Percentiles rank a stretch among this genome's conserved stretches.
These are phyloP conservation scores for Morinoia aosen DNA, from an alignment of 2,888 invertebrate genomes.

Conservation along the genomic window DNA sequence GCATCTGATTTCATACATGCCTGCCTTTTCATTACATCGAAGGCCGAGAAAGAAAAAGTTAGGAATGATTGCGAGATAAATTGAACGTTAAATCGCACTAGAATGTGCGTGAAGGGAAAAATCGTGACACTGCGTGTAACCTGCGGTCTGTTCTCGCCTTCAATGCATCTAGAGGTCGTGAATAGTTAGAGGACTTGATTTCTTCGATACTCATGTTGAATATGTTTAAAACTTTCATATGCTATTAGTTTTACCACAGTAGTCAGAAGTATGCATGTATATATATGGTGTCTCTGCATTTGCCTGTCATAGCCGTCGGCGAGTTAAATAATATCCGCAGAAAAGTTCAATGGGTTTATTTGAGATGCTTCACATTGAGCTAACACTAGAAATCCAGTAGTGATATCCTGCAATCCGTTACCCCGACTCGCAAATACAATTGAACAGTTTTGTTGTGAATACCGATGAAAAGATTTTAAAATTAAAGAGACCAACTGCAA, in stretches of 20 bases:
- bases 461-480: neutral
- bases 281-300: neutral
- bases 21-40: too few species aligned
- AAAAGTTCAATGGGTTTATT: neutral
- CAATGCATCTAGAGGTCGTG: neutral
- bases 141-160: neutral
- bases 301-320: neutral
- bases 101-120: neutral
- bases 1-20: too few species aligned
- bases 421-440: neutral
- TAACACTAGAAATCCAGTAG: neutral
- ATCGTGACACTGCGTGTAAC: neutral
- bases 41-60: neutral
- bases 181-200: neutral
- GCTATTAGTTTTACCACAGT: neutral
- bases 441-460: neutral
- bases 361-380: neutral
- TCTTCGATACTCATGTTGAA: neutral
- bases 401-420: neutral
- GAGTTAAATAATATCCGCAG: neutral
- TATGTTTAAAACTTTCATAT: neutral
- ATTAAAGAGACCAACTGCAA: neutral
- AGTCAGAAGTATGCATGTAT: too few species aligned
- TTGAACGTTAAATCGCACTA: neutral
- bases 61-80: neutral